Conservation (phyloP, 2,888 invertebrate species). For the Schizotus pectinicornis region DNA sequence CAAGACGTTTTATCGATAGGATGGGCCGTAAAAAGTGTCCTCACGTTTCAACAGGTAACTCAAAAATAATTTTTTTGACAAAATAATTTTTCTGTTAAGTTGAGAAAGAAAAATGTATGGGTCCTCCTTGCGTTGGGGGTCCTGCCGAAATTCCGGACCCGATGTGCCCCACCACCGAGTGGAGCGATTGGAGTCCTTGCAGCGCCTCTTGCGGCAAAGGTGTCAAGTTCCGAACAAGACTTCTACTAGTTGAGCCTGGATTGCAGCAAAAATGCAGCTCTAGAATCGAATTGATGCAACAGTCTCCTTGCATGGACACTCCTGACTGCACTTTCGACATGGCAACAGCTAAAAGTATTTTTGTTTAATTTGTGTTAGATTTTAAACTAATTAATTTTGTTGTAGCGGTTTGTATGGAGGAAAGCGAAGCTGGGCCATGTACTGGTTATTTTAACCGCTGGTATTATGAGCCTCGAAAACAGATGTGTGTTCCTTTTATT, state of each 20-base stretch:
- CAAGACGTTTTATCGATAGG: constrained; percentile 75
- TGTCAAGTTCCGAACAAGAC: constrained; percentile 73
- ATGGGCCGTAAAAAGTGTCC: constrained; percentile 83
- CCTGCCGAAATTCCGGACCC: constrained; percentile 65
- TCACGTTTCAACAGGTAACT: constrained; percentile 64
- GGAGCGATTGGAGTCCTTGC: constrained; percentile 94
- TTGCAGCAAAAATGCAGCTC: constrained; percentile 70
- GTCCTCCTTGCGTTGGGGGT: constrained; percentile 65
- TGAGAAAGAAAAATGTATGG: constrained; percentile 83
- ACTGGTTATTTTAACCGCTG: constrained; percentile 86
- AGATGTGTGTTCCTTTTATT: constrained; percentile 83
- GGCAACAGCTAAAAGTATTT: constrained; percentile 76
- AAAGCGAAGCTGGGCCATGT: constrained; percentile 83
- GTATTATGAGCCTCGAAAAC: constrained; percentile 77
- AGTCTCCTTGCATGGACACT: constrained; percentile 71
- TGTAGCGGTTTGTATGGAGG: constrained; percentile 83
- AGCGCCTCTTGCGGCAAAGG: constrained; percentile 88
- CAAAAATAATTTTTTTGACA: too few relatives aligned
- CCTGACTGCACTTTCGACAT: constrained; percentile 75
- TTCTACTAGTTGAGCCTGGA: constrained; percentile 71
- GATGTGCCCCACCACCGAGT: constrained; percentile 79
- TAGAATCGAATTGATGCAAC: constrained; percentile 76
- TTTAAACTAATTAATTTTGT: constrained; percentile 19
- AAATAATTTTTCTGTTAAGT: constrained; percentile 52
- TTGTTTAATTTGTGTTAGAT: neutral